Evolutionary conservation across 2,113 vertebrate species (phyloP), one percentile per base, ranked within the genome.

Genomic region (Hypocryptadius cinnamomeus): DNA sequence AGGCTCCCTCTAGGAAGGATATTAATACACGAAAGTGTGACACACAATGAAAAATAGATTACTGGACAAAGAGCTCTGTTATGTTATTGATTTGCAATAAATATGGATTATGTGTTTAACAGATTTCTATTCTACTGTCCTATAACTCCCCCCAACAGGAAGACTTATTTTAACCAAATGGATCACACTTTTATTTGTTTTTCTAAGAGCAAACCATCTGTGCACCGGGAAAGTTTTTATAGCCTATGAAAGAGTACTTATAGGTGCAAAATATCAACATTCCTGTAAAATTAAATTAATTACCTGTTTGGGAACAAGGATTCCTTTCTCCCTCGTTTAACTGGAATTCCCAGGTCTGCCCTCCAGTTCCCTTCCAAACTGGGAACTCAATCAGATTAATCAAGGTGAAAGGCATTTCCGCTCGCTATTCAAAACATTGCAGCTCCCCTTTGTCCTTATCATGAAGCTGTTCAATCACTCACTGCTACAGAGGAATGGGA

Each of bases 241-340:
- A 87, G 93, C 22, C 44, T 92, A 86, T 51, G 78, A 95, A 95
- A 66, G 85, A 79, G 44, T 50, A 66, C 63, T 94, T 85, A 51
- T 33, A 95, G 95, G 94, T 93, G 94, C 85, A 91, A 95, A 86
- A 79, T 79, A 94, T 94, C 93, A 91, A 91, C 85, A 84, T 93
- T 95, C 85, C 84, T 76, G 78, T 65, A 85, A 79, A 95, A 95
- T 93, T 93, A 93, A 97, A 96, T 96, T 87, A 96, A 95, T 94
- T 94, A 89, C 93, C 87, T 93, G 71, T 91, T 91, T 92, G 77
- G 87, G 73, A 97, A 95, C 68, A 90, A 90, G 78, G 78, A 90
- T 85, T 97, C 53, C 60, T 92, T 93, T 93, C 87, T 63, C 48
- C 40, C 31, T 86, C 1, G 0, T 77, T 94, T 93, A 87, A 78